Evolutionary conservation across 2,113 vertebrate species (phyloP).

Genomic region (Bufo bufo): DNA sequence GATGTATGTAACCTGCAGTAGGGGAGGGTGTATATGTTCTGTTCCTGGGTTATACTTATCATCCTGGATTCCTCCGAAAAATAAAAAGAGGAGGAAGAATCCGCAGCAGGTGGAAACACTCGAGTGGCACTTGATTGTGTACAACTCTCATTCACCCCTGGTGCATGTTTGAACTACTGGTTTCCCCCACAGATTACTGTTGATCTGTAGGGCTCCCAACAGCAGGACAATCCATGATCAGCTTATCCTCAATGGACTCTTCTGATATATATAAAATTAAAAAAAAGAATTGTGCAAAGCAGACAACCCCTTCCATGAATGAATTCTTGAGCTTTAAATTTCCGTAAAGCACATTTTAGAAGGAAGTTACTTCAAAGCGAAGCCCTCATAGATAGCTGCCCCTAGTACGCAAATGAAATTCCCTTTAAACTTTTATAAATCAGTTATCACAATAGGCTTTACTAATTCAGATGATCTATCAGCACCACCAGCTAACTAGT

Average conservation of each 20-base stretch:
- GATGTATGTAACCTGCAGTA: too few species aligned
- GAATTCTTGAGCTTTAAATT: neutral
- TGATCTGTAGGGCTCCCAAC: neutral
- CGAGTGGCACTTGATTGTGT: too few species aligned
- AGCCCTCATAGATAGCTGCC: too few species aligned
- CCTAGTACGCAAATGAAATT: too few species aligned
- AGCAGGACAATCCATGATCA: neutral
- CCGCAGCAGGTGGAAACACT: too few species aligned
- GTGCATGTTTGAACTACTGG: neutral
- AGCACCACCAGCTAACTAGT: neutral
- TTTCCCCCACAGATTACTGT: neutral
- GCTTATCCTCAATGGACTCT: neutral
- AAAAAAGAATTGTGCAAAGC: neutral
- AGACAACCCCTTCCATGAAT: neutral
- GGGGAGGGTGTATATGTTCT: too few species aligned
- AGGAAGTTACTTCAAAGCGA: neutral
- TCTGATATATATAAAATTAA: neutral
- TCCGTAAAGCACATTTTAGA: neutral
- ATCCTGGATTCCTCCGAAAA: too few species aligned
- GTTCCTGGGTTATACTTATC: too few species aligned
- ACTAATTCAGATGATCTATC: neutral
- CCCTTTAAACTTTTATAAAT: neutral
- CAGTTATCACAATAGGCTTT: neutral
- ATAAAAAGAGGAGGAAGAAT: too few species aligned
- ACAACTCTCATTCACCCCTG: too few species aligned